Conservation (phyloP, 2,113 vertebrate genomes). For the Melanotaenia duboulayi region DNA sequence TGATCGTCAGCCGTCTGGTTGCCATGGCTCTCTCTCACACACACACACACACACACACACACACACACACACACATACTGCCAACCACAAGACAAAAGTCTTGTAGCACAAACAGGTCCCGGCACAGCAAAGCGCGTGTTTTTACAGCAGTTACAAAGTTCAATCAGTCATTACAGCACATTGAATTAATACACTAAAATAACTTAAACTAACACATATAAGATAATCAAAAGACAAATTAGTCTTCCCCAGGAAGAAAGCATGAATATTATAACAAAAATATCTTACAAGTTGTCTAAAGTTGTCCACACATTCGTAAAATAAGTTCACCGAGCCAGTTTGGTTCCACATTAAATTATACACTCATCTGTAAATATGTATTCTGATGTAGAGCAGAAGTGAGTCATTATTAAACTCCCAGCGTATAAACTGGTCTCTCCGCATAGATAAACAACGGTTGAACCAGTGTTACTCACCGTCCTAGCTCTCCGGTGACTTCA, state of each 20-base stretch:
- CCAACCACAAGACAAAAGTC: slow-evolving; percentile 49
- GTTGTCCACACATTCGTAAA: neutral
- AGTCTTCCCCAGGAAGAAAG: too few species aligned
- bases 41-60: too few species aligned
- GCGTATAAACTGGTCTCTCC: too few species aligned
- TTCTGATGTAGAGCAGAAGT: too few species aligned
- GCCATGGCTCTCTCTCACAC: slow-evolving; percentile 30
- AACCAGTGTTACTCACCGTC: slow-evolving; percentile 84
- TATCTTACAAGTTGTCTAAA: neutral
- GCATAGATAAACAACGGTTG: neutral
- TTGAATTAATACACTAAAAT: neutral
- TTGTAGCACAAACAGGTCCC: neutral
- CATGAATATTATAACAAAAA: too few species aligned
- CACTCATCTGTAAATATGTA: too few species aligned
- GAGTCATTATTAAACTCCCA: too few species aligned
- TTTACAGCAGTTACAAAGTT: slow-evolving; percentile 31
- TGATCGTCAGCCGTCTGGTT: slow-evolving; percentile 27
- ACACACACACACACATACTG: neutral
- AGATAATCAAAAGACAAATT: too few species aligned
- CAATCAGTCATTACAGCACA: neutral
- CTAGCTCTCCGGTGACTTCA: slow-evolving; percentile 87
- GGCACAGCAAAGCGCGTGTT: neutral
- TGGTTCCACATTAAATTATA: too few species aligned
- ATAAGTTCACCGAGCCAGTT: too few species aligned
- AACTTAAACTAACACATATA: neutral